Base-by-base conservation (phyloP, 2,113 vertebrate genomes). In the Gavialis gangeticus region DNA sequence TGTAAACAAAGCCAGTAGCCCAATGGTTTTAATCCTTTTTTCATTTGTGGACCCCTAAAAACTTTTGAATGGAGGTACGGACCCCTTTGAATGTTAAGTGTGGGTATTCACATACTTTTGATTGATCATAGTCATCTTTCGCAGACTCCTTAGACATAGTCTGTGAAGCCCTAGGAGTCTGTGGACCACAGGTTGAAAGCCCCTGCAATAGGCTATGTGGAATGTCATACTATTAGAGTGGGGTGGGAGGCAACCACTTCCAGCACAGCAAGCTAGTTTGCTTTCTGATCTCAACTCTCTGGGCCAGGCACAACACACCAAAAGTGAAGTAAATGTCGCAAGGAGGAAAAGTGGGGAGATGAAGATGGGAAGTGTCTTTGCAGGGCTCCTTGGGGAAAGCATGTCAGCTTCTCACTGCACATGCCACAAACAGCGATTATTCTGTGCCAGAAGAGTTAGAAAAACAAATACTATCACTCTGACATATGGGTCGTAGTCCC, bases 381-480 rank as follows among this genome's bases (percentile, higher is more conserved):
- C 1, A 30, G 59, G 84, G 63, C 77, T 54, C 82, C 34, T 21
- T 55, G 88, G 80, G 89, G 91, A 78, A 63, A 69, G 12, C 19
- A 78, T 3, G 34, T 54, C 58, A 28, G 79, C 55, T 60, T 94
- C 63, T 25, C 58, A 24, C 82, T 84, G 66, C 56, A 82, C 28
- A 57, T 85, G 55, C 59, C 30, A 83, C 82, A 66, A 56, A 77
- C 22, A 5, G 28, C 0, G 30, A 57, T 89, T 85, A 6, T 88
- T 90, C 83, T 66, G 30, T 0, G 9, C 27, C 87, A 85, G 71
- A 75, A 83, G 93, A 96, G 75, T 87, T 80, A 88, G 75, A 46
- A 85, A 96, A 95, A 91, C 75, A 94, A 93, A 89, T 93, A 55
- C n/a, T 89, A 88, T 62, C 82, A 87, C 28, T 79, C 76, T 82